phyloP scores from a whole-genome alignment of 2,113 vertebrate species.

The Gopherus flavomarginatus region DNA sequence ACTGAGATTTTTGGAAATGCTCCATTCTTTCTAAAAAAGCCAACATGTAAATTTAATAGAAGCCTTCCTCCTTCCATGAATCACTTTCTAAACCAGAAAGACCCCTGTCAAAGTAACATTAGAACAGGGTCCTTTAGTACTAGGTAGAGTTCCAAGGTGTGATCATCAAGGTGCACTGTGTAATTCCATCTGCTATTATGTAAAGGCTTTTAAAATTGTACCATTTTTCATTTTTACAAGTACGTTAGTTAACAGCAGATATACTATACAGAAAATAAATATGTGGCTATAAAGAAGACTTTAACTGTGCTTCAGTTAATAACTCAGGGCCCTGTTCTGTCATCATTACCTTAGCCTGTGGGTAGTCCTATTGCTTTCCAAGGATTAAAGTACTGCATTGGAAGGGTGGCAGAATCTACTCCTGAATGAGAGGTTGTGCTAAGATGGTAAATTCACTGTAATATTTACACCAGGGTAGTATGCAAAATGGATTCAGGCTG shows the following conservation, averaged over 20 bases:
- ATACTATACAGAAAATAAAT: neutral
- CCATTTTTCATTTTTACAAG: neutral
- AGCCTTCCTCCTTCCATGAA: neutral
- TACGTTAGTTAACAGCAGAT: neutral
- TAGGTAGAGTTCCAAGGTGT: neutral
- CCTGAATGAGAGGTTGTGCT: neutral
- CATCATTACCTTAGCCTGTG: neutral
- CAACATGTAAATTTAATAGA: rapidly evolving
- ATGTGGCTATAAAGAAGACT: neutral
- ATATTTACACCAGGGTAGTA: rapidly evolving
- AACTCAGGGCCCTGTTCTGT: neutral
- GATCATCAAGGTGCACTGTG: no score
- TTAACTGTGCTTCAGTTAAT: neutral
- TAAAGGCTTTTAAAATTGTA: neutral
- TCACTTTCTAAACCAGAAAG: neutral
- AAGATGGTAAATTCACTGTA: neutral
- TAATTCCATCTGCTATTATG: neutral
- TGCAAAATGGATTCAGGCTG: neutral
- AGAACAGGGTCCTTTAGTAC: rapidly evolving
- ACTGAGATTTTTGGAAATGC: rapidly evolving
- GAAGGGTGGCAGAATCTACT: neutral
- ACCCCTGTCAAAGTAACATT: rapidly evolving
- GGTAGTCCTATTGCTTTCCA: neutral
- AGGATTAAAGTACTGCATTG: neutral
- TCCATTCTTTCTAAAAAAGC: rapidly evolving